phyloP scores from a whole-genome alignment of 1,140 invertebrate species.

The Zaprionus inermis region DNA sequence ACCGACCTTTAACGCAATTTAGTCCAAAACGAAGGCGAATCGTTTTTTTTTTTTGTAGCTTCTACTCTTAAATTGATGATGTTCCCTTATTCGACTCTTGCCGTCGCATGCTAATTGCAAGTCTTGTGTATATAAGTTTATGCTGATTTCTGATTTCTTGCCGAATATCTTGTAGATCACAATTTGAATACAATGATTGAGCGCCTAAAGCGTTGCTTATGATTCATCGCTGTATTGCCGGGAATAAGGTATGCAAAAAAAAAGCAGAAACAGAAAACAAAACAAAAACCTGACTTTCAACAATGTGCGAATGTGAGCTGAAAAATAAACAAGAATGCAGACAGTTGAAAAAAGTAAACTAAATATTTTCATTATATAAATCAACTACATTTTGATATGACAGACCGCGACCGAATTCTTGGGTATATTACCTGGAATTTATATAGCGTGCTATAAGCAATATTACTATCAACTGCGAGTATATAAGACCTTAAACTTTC shows the following conservation, averaged over 20 bases:
- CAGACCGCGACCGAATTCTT: slow-evolving; percentile 32
- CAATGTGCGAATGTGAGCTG: slow-evolving; percentile 29
- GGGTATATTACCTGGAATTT: background rate
- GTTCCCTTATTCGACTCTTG: slow-evolving; percentile 37
- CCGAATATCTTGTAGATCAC: slow-evolving; percentile 39
- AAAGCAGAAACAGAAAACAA: slow-evolving; percentile 5
- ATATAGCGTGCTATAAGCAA: background rate
- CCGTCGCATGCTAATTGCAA: slow-evolving; percentile 55
- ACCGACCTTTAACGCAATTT: slow-evolving; percentile 38
- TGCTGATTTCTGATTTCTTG: slow-evolving; percentile 28
- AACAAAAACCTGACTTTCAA: slow-evolving; percentile 36
- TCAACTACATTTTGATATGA: slow-evolving; percentile 28
- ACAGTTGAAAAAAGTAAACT: background rate
- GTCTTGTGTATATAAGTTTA: slow-evolving; percentile 41
- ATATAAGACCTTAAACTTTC: background rate
- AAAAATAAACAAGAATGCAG: slow-evolving; percentile 37
- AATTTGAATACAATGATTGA: slow-evolving; percentile 69
- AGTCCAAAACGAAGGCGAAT: slow-evolving; percentile 16
- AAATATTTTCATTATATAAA: slow-evolving; percentile 24
- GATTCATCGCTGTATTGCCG: slow-evolving; percentile 42
- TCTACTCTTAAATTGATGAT: slow-evolving; percentile 39
- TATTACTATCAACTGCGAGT: too few relatives aligned
- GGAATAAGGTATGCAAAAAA: slow-evolving; percentile 5
- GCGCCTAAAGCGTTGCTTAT: slow-evolving; percentile 27
- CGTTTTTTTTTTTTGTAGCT: slow-evolving; percentile 25